These are phyloP conservation scores for Dipodomys ordii DNA, from an alignment of 2,113 vertebrate genomes.

Conservation along the genomic window DNA sequence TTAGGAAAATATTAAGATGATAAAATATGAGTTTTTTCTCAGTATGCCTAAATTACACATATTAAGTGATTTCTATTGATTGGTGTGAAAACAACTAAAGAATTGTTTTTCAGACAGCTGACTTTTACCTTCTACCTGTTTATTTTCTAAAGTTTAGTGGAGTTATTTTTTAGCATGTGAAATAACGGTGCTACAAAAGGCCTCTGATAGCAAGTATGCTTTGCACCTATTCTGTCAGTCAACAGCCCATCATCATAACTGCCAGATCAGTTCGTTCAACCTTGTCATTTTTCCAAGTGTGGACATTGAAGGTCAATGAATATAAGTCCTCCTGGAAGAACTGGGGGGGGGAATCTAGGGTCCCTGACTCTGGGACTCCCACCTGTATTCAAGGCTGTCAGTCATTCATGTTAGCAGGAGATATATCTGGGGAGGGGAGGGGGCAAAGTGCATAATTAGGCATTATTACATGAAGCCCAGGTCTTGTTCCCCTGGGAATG, in stretches of 20 bases:
- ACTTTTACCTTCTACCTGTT: slow-evolving; percentile 1
- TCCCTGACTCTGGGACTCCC: neutral
- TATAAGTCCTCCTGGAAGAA: neutral
- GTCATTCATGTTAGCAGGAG: neutral
- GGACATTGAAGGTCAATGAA: neutral
- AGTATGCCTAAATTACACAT: neutral
- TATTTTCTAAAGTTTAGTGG: slow-evolving; percentile 1
- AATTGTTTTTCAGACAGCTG: neutral
- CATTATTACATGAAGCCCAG: neutral
- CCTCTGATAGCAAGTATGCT: neutral
- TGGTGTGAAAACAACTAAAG: slow-evolving; percentile 1
- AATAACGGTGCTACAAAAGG: neutral
- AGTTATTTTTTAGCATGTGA: too few species aligned
- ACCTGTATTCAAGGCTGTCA: neutral
- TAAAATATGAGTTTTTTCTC: neutral
- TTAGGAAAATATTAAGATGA: neutral
- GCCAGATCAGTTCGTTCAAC: neutral
- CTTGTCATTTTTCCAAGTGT: neutral
- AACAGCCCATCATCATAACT: neutral
- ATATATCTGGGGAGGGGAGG: neutral
- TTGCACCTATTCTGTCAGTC: neutral
- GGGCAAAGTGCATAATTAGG: neutral
- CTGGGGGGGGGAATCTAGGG: neutral
- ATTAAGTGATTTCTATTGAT: neutral
- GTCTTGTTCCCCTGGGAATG: neutral